phyloP scores from a whole-genome alignment of 2,888 invertebrate species.

The Criorhina ranunculi region DNA sequence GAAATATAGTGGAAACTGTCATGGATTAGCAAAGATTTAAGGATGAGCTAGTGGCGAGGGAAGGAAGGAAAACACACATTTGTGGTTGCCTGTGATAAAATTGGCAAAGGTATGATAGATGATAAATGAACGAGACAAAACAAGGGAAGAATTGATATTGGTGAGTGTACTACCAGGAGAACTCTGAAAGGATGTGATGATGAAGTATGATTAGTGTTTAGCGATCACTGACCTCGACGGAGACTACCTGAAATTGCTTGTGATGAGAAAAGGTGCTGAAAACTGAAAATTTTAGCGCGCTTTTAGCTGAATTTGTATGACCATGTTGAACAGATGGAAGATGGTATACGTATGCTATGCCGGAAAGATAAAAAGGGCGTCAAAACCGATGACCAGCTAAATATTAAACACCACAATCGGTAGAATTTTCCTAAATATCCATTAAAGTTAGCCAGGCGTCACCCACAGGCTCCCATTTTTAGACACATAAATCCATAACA shows the following conservation, averaged over 20 bases:
- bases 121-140: constrained; percentile 53
- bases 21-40: constrained; percentile 61
- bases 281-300: too few relatives aligned
- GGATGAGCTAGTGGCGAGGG: not conserved
- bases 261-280: too few relatives aligned
- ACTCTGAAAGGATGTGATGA: not conserved
- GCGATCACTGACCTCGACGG: not conserved
- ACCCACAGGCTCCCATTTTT: not conserved
- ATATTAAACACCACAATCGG: too few relatives aligned
- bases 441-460: too few relatives aligned
- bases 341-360: too few relatives aligned
- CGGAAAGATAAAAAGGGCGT: too few relatives aligned
- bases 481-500: too few relatives aligned
- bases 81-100: constrained; percentile 27
- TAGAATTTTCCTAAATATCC: not conserved
- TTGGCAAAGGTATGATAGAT: constrained; percentile 1
- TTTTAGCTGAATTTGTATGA: too few relatives aligned
- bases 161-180: too few relatives aligned
- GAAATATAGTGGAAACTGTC: constrained; percentile 65
- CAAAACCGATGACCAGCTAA: too few relatives aligned
- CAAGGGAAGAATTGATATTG: not conserved
- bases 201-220: not conserved
- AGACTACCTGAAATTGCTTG: too few relatives aligned
- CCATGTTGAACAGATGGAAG: too few relatives aligned
- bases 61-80: constrained; percentile 24